phyloP scores from a whole-genome alignment of 2,797 vertebrate species.

The Microchirus variegatus region DNA sequence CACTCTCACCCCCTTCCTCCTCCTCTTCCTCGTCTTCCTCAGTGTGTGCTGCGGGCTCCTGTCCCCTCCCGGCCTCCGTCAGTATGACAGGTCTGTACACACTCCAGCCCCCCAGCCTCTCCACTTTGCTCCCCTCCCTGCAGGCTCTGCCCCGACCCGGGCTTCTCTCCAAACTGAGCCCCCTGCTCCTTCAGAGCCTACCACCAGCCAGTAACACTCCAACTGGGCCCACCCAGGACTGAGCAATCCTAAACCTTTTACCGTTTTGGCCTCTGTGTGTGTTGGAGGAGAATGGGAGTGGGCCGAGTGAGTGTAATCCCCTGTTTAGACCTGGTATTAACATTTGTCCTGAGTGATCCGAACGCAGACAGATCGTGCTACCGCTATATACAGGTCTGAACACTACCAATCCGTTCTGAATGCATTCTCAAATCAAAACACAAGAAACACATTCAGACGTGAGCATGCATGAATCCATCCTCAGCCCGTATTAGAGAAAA shows the following conservation, averaged over 20 bases:
- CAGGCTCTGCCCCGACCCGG: slow-evolving; percentile 70
- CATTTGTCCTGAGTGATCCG: too few relatives aligned
- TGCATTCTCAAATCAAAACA: too few relatives aligned
- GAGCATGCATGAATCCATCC: too few relatives aligned
- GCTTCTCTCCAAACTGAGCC: slow-evolving; percentile 72
- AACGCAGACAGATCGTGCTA: too few relatives aligned
- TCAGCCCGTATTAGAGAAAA: too few relatives aligned
- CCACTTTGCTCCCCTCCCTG: slow-evolving; percentile 78
- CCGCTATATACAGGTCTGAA: too few relatives aligned
- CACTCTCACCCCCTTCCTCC: slow-evolving; percentile 74
- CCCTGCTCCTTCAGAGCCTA: slow-evolving; percentile 72
- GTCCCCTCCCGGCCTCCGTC: slow-evolving; percentile 82
- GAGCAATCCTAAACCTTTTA: slow-evolving; percentile 27
- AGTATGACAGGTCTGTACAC: slow-evolving; percentile 89
- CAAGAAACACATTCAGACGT: too few relatives aligned
- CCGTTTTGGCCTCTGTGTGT: slow-evolving; percentile 1
- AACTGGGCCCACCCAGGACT: slow-evolving; percentile 63
- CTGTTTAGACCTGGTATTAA: too few relatives aligned
- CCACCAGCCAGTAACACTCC: slow-evolving; percentile 59
- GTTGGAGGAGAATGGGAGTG: slow-evolving; percentile 7
- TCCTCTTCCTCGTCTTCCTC: slow-evolving; percentile 77
- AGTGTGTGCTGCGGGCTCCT: slow-evolving; percentile 71
- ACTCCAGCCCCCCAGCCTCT: slow-evolving; percentile 73
- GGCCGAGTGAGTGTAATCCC: slow-evolving; percentile 4
- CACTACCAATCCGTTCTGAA: too few relatives aligned